Conservation (phyloP, 35 echinoderm and acorn worm species). For the Lytechinus variegatus region DNA sequence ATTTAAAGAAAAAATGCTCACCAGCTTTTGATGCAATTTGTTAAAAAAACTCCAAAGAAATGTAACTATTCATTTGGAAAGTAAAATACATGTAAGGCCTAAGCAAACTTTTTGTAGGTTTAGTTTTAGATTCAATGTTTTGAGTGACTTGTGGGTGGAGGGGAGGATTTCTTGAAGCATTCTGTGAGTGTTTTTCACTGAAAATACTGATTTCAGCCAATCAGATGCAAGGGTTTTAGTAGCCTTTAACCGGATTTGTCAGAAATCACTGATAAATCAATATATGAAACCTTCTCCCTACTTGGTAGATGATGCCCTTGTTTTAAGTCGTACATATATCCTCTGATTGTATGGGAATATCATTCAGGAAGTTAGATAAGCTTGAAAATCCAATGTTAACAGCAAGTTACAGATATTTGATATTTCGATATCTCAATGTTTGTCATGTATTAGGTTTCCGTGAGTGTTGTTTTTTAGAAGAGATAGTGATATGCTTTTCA, state of each 20-base stretch:
- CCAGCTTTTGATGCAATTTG: background rate
- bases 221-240: too few relatives aligned
- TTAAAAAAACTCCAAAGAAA: background rate
- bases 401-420: background rate
- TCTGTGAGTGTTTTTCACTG: too few relatives aligned
- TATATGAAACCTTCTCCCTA: too few relatives aligned
- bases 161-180: background rate
- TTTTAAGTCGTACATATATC: background rate
- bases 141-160: background rate
- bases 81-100: too few relatives aligned
- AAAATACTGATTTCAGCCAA: too few relatives aligned
- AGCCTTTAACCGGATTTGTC: too few relatives aligned
- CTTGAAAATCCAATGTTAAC: background rate
- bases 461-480: background rate
- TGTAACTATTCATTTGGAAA: background rate
- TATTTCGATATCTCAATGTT: background rate
- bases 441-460: background rate
- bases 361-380: background rate
- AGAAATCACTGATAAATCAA: too few relatives aligned
- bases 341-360: background rate
- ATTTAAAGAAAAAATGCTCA: too few relatives aligned
- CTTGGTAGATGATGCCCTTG: constrained; percentile 8
- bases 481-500: too few relatives aligned
- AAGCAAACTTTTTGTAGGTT: too few relatives aligned
- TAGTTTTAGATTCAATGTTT: background rate